A percentile compares a stretch with the other conserved stretches of the same genome.
Evolutionary conservation across 1,140 invertebrate species (phyloP).

Genomic region (Drosophila azteca): DNA sequence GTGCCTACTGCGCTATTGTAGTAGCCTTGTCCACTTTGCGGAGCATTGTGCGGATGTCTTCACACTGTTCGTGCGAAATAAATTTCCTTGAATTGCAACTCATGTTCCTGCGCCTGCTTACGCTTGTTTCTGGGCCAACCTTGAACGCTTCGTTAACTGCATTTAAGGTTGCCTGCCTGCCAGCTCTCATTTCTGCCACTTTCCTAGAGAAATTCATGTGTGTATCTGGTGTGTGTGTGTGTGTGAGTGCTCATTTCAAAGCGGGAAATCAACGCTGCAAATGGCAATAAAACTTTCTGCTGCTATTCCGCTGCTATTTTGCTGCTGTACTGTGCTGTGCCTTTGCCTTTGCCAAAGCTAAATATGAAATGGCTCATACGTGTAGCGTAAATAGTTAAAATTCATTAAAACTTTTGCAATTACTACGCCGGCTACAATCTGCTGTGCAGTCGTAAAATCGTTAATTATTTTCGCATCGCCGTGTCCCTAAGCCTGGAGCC

Average conservation of each 20-base stretch:
- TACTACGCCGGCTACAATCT: slow-evolving; percentile 19
- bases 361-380: slow-evolving; percentile 61
- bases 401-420: slow-evolving; percentile 77
- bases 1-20: slow-evolving; percentile 9
- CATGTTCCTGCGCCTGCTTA: slow-evolving; percentile 37
- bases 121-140: slow-evolving; percentile 42
- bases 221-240: slow-evolving; percentile 14
- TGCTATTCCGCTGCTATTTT: background rate
- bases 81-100: slow-evolving; percentile 71
- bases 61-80: slow-evolving; percentile 69
- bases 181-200: background rate
- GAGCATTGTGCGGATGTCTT: slow-evolving; percentile 54
- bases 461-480: slow-evolving; percentile 53
- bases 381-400: slow-evolving; percentile 66
- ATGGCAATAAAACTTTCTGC: slow-evolving; percentile 66
- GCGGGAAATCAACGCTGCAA: slow-evolving; percentile 58
- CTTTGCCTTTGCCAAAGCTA: slow-evolving; percentile 22
- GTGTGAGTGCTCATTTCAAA: background rate
- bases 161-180: slow-evolving; percentile 44
- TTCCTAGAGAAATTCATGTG: slow-evolving; percentile 16
- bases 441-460: slow-evolving; percentile 34
- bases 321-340: background rate
- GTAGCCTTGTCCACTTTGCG: slow-evolving; percentile 31
- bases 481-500: background rate
- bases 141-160: slow-evolving; percentile 70